These are phyloP conservation scores for Holacanthus passer DNA, from an alignment of 2,113 vertebrate genomes.

Conservation along the genomic window DNA sequence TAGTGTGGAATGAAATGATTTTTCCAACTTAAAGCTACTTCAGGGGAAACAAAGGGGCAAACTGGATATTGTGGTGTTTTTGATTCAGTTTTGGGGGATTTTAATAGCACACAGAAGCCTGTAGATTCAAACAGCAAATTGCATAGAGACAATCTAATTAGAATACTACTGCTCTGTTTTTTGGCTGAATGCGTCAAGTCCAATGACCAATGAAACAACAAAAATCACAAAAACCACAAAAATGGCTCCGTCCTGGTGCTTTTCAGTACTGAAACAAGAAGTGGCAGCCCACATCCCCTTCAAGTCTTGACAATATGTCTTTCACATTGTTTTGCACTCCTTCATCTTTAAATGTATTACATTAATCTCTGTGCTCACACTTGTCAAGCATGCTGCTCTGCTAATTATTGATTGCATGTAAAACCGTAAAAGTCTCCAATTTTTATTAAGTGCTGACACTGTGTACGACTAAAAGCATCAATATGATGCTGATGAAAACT, in stretches of 20 bases:
- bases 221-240: neutral
- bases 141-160: neutral
- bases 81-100: neutral
- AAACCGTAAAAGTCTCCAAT: neutral
- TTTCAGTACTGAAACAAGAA: neutral
- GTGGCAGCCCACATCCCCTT: neutral
- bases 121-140: neutral
- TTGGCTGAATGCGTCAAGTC: no score
- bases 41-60: neutral
- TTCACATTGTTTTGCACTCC: neutral
- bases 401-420: no score
- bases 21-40: neutral
- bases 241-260: neutral
- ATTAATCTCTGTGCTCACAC: neutral
- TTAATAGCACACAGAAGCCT: neutral
- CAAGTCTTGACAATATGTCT: neutral
- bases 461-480: neutral
- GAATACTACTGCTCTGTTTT: neutral
- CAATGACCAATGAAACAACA: neutral
- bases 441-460: neutral
- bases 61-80: neutral
- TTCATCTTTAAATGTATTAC: neutral
- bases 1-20: neutral
- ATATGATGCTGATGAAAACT: neutral
- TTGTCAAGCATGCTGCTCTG: neutral